Base-by-base conservation (phyloP, 2,113 vertebrate species). In the Tonatia bakeri region DNA sequence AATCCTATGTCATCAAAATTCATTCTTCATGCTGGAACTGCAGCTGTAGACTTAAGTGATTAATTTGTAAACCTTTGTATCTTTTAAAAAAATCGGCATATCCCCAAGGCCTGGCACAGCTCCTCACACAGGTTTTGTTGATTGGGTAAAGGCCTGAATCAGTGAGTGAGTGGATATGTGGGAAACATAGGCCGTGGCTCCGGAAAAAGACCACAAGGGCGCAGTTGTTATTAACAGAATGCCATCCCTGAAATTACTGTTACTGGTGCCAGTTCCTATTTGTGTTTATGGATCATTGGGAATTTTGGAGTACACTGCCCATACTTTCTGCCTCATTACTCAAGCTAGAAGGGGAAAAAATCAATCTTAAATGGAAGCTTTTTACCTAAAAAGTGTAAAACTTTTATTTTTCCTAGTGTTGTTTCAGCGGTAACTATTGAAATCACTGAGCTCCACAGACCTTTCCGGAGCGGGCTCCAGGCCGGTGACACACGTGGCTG, bases 41-140 rank as follows among this genome's bases (percentile, higher is more conserved):
- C 73, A 59, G 75, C 38, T 73, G 24, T 9, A 50, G 38, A 54
- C 64, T 90, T 69, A 67, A 77, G 67, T 89, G 22, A 86, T 90
- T 94, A 64, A 88, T 73, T 90, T 94, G 56, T 87, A 87, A 90
- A 85, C 19, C 24, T 85, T 83, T 47, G 24, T 87, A 31, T 85
- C 47, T 91, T 45, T 43, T 6, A 16, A 50, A 56, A 64, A 72
- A 83, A 56, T 36, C 13, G 4, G 15, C 17, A 7, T 91, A 50
- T 86, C 26, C 31, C 38, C 45, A n/a, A 38, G 91, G 26, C n/a
- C 67, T 95, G 13, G 36, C 26, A 5, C 24, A 69, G 81, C 83
- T 26, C 64, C 73, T 40, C 10, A 10, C 20, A 38, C 26, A 89
- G 56, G 59, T 75, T 81, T 56, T 75, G 26, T 72, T 31, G 64